Evolutionary conservation across 2,797 vertebrate genomes (phyloP).

Genomic region (Acanthurus tractus): DNA sequence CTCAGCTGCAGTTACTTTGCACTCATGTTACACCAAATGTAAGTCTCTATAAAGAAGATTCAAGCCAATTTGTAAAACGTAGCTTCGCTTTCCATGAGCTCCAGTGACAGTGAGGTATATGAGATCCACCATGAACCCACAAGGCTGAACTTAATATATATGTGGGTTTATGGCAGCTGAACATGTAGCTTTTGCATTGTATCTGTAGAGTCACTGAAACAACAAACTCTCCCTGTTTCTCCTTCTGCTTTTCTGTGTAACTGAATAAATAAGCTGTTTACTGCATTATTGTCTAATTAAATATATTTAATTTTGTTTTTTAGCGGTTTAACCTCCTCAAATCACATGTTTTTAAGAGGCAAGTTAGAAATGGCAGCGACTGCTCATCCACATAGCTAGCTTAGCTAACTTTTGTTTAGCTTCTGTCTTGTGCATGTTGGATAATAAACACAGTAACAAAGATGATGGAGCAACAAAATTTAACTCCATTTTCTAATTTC

Average conservation of each 20-base stretch:
- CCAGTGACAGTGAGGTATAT: constrained; percentile 31
- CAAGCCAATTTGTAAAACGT: constrained; percentile 57
- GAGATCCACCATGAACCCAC: constrained; percentile 38
- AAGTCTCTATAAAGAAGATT: constrained; percentile 54
- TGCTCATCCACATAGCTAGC: not conserved
- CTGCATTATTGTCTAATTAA: not conserved
- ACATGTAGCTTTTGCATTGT: not conserved
- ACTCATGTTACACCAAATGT: constrained; percentile 65
- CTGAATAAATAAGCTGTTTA: not conserved
- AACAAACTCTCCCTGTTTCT: not conserved
- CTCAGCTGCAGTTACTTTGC: constrained; percentile 79
- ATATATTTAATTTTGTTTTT: not conserved
- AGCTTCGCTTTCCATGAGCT: constrained; percentile 45
- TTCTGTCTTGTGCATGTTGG: too few relatives aligned
- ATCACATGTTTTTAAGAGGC: not conserved
- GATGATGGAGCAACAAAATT: not conserved
- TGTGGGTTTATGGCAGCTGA: not conserved
- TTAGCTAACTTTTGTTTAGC: not conserved
- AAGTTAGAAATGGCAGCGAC: not conserved
- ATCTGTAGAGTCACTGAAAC: not conserved
- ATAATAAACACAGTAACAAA: not conserved
- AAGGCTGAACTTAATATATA: constrained; percentile 7
- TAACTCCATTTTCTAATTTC: not conserved
- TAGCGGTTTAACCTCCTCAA: not conserved
- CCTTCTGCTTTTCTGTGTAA: too few relatives aligned